phyloP scores from a whole-genome alignment of 2,888 invertebrate species.

The Cantharis rufa region DNA sequence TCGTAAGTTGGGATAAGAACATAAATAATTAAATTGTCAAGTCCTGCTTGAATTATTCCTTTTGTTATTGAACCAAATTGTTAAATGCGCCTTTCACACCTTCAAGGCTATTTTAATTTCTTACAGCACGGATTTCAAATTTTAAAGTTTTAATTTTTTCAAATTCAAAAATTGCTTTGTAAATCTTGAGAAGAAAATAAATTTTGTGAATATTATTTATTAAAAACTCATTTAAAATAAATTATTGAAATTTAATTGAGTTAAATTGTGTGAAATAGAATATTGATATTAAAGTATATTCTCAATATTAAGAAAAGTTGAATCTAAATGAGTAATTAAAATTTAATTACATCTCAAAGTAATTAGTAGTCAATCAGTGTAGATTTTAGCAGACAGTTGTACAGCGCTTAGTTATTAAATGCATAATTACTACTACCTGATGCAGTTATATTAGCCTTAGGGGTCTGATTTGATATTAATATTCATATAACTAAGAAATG shows the following conservation, averaged over 20 bases:
- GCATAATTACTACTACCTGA: constrained; percentile 54
- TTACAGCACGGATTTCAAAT: neutral
- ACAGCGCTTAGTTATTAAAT: constrained; percentile 52
- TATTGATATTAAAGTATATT: neutral
- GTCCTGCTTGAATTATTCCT: neutral
- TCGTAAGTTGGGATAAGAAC: neutral
- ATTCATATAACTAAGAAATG: constrained; percentile 38
- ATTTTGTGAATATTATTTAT: too few relatives aligned
- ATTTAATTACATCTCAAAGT: constrained; percentile 55
- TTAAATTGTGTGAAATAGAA: neutral
- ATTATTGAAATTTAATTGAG: neutral
- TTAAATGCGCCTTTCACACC: neutral
- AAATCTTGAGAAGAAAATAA: too few relatives aligned
- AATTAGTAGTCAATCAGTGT: constrained; percentile 57
- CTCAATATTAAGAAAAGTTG: constrained; percentile 35
- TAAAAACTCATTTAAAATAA: neutral
- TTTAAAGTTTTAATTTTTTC: too few relatives aligned
- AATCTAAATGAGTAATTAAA: constrained; percentile 50
- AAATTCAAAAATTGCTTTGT: too few relatives aligned
- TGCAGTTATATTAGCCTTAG: constrained; percentile 50
- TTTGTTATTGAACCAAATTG: neutral
- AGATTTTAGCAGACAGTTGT: constrained; percentile 40
- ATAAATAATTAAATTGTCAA: neutral
- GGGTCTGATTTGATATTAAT: constrained; percentile 53
- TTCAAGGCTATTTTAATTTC: neutral